phyloP scores from a whole-genome alignment of 2,113 vertebrate species.

The Plectropomus leopardus region DNA sequence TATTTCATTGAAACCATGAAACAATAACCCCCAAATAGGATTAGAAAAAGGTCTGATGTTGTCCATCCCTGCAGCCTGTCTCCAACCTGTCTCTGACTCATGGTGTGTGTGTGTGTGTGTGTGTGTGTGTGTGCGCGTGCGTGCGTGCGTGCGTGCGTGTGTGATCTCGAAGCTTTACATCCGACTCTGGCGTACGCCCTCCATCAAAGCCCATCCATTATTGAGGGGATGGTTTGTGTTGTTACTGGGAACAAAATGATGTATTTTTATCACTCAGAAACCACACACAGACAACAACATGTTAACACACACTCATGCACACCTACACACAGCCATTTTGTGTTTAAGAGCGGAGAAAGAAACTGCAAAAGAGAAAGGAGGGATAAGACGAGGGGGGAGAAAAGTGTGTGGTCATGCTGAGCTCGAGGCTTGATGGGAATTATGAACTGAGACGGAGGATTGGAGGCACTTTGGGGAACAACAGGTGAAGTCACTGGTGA shows the following conservation, averaged over 20 bases:
- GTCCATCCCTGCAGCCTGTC: slow-evolving; percentile 8
- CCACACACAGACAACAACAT: slow-evolving; percentile 16
- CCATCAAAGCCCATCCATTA: slow-evolving; percentile 60
- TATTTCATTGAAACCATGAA: slow-evolving; percentile 41
- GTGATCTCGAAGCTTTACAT: slow-evolving; percentile 19
- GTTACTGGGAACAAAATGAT: slow-evolving; percentile 13
- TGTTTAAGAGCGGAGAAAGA: slow-evolving; percentile 2
- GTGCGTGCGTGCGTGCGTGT: slow-evolving; percentile 1
- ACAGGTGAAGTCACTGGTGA: neutral
- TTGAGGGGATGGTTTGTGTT: slow-evolving; percentile 39
- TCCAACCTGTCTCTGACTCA: slow-evolving; percentile 33
- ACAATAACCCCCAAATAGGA: slow-evolving; percentile 28
- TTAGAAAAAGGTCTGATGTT: slow-evolving; percentile 23
- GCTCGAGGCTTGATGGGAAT: slow-evolving; percentile 21
- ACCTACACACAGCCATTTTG: neutral
- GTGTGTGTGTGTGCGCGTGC: slow-evolving; percentile 35
- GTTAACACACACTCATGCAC: neutral
- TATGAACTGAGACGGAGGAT: neutral
- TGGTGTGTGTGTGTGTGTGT: slow-evolving; percentile 20
- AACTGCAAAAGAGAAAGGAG: neutral
- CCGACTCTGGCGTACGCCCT: slow-evolving; percentile 30
- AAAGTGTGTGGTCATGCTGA: neutral
- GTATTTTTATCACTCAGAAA: slow-evolving; percentile 35
- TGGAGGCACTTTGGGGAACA: neutral
- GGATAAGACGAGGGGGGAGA: neutral